Base-by-base conservation (phyloP, 2,888 invertebrate genomes). In the Xestoiulus laeticollis region DNA sequence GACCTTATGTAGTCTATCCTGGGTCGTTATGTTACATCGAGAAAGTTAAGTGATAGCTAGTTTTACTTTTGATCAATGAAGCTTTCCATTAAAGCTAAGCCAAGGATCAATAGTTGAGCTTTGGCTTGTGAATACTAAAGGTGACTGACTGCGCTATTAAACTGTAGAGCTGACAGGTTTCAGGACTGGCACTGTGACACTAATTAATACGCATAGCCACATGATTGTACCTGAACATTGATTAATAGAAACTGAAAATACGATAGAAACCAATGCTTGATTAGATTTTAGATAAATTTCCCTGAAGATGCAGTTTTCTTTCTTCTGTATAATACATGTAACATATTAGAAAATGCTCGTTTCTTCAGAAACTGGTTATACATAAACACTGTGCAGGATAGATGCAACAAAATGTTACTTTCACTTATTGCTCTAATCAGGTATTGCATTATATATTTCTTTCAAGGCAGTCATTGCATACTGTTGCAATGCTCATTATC, bases 161-260 rank as follows among this genome's bases (percentile, higher is more conserved):
- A 78, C 78, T 16, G 26, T 78, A 78, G 78, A 32, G 78, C 78
- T 78, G 78, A 78, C 78, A 78, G 78, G 78, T 30, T 30, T 30
- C 30, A 78, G 78, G 26, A 26, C 78, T 16, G 26, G 30, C 30
- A 16, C 78, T 5, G 78, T 32, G 78, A 78, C 78, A 78, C 30
- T 78, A 78, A 78, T 78, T 78, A 78, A 78, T 78, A 26, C 78
- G 16, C 78, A 32, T 30, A 78, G 16, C 78, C 30, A 78, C 78
- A 30, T 78, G 78, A 26, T 12, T 68, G 22, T 22, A 22, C 22
- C 68, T 68, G 68, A 68, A 26, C 78, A 30, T 32, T 32, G 30
- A 78, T 78, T 78, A 78, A 78, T 12, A 30, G 78, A 78, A 78
- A 30, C 30, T 26, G 30, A 78, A 26, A 78, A 78, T 78, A 30